Evolutionary conservation across 2,888 invertebrate genomes (phyloP).

Genomic region (Laspeyria flexula): DNA sequence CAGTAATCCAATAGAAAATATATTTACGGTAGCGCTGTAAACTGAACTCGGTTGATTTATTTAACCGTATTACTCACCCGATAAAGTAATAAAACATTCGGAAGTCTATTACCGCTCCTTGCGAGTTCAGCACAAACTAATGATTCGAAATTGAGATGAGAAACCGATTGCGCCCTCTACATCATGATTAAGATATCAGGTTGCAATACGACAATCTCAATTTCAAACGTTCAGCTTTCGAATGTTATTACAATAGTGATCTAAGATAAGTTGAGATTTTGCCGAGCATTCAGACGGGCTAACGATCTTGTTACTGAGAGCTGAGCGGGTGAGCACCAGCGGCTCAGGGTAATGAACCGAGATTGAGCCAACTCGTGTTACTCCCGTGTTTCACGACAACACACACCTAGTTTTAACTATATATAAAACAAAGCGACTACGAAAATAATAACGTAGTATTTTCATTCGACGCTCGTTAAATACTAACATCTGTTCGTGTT

Average conservation of each 20-base stretch:
- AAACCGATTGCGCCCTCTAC: conserved; percentile 42
- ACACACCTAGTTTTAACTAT: not conserved
- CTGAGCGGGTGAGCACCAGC: conserved; percentile 35
- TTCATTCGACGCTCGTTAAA: conserved; percentile 21
- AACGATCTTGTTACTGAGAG: conserved; percentile 57
- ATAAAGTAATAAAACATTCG: conserved; percentile 12
- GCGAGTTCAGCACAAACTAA: conserved; percentile 39
- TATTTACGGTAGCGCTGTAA: not conserved
- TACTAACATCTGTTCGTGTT: conserved; percentile 31
- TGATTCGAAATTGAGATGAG: conserved; percentile 48
- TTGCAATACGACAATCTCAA: conserved; percentile 31
- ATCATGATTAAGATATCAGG: conserved; percentile 34
- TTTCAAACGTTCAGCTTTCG: conserved; percentile 29
- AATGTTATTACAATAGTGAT: conserved; percentile 50
- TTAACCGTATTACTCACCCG: conserved; percentile 26
- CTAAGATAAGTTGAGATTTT: conserved; percentile 40
- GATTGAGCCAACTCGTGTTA: conserved; percentile 24
- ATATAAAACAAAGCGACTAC: not conserved
- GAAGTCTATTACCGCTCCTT: conserved; percentile 36
- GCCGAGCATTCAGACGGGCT: conserved; percentile 46
- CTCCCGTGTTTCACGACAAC: not conserved
- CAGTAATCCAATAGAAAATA: not conserved
- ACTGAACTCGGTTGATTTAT: conserved; percentile 26
- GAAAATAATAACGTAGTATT: not conserved
- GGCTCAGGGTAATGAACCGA: conserved; percentile 54